phyloP scores from a whole-genome alignment of 2,888 invertebrate species.

The Volucella zonaria region DNA sequence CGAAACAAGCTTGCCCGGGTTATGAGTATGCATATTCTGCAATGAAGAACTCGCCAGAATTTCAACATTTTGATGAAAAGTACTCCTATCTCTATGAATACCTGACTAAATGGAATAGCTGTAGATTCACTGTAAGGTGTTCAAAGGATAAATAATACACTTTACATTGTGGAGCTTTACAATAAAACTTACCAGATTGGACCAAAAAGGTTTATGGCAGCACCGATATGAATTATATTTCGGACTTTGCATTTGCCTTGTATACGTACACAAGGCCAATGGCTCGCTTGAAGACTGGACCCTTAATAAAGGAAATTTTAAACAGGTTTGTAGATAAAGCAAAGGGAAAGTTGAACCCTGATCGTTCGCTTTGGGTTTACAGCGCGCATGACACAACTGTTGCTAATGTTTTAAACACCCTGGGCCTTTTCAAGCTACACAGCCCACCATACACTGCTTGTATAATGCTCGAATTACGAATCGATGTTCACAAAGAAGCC shows the following conservation, averaged over 20 bases:
- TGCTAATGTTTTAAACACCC: constrained; percentile 88
- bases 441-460: constrained; percentile 88
- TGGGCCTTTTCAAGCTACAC: constrained; percentile 87
- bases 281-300: constrained; percentile 86
- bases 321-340: constrained; percentile 85
- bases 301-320: constrained; percentile 88
- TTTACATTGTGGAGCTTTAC: constrained; percentile 87
- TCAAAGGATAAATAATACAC: constrained; percentile 86
- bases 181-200: constrained; percentile 88
- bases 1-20: constrained; percentile 87
- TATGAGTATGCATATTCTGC: constrained; percentile 85
- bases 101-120: constrained; percentile 84
- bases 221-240: constrained; percentile 85
- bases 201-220: constrained; percentile 87
- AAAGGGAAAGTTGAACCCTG: constrained; percentile 81
- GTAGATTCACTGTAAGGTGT: constrained; percentile 85
- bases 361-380: constrained; percentile 87
- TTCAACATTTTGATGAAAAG: constrained; percentile 84
- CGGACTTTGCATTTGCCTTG: constrained; percentile 85
- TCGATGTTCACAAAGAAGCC: constrained; percentile 79
- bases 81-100: constrained; percentile 87
- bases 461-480: constrained; percentile 88
- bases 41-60: constrained; percentile 83
- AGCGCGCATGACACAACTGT: constrained; percentile 93
- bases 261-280: constrained; percentile 84